phyloP scores from a whole-genome alignment of 2,888 invertebrate genomes.

The Nephrotoma flavescens region DNA sequence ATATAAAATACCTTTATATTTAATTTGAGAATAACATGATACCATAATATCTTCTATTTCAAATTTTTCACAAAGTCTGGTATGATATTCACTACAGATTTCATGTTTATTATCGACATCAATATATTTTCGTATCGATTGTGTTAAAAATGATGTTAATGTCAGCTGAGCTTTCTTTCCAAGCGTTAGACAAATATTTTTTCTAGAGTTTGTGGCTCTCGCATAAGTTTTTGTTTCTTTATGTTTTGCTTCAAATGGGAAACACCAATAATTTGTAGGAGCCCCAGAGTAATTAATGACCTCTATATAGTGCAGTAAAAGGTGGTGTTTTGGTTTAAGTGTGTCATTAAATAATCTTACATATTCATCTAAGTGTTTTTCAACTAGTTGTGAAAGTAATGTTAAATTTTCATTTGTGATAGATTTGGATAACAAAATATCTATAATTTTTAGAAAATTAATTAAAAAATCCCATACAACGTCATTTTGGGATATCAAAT shows the following conservation, averaged over 20 bases:
- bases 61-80: neutral
- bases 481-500: neutral
- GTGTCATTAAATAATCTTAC: neutral
- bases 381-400: neutral
- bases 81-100: neutral
- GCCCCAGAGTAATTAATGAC: neutral
- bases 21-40: neutral
- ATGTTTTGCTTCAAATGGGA: constrained; percentile 8
- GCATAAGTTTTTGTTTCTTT: constrained; percentile 7
- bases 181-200: constrained; percentile 3
- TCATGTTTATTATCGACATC: neutral
- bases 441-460: neutral
- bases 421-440: neutral
- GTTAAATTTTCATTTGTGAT: neutral
- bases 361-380: neutral
- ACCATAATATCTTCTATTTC: neutral
- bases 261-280: constrained; percentile 7
- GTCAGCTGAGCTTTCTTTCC: neutral
- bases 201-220: constrained; percentile 1
- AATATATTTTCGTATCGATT: neutral
- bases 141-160: neutral
- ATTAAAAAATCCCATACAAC: neutral
- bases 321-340: neutral
- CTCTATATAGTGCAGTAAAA: neutral
- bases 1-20: neutral